Conservation (phyloP, 2,888 invertebrate species). For the Orthosia cruda region DNA sequence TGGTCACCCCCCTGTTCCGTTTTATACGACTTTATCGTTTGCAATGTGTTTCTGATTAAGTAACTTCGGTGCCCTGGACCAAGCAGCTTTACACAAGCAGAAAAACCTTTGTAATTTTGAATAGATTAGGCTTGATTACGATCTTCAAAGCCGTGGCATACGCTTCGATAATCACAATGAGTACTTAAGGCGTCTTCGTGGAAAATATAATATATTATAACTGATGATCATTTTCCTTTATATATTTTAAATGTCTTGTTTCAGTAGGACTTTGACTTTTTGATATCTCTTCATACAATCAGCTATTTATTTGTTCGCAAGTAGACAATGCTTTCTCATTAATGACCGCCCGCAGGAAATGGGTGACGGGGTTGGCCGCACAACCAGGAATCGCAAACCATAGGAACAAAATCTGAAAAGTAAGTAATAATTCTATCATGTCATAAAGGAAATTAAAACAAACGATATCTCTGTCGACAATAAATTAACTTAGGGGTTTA, state of each 20-base stretch:
- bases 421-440: constrained; percentile 50
- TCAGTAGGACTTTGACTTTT: not conserved
- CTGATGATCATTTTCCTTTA: not conserved
- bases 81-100: constrained; percentile 33
- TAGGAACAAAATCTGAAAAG: constrained; percentile 41
- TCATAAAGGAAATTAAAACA: constrained; percentile 62
- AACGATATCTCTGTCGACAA: constrained; percentile 58
- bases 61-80: constrained; percentile 14
- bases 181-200: constrained; percentile 1
- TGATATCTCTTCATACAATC: constrained; percentile 28
- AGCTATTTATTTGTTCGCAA: constrained; percentile 26
- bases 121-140: constrained; percentile 23
- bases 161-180: constrained; percentile 21
- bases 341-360: constrained; percentile 11
- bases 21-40: constrained; percentile 40
- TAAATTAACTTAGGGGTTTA: constrained; percentile 55
- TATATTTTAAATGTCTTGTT: constrained; percentile 1
- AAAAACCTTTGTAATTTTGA: constrained; percentile 26
- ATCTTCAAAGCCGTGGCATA: not conserved
- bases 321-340: constrained; percentile 32
- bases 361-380: constrained; percentile 10
- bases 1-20: no score
- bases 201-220: constrained; percentile 8
- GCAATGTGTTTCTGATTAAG: constrained; percentile 45
- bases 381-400: constrained; percentile 12